Base-by-base conservation (phyloP, 2,797 vertebrate species). In the Malacoctenus gilli region DNA sequence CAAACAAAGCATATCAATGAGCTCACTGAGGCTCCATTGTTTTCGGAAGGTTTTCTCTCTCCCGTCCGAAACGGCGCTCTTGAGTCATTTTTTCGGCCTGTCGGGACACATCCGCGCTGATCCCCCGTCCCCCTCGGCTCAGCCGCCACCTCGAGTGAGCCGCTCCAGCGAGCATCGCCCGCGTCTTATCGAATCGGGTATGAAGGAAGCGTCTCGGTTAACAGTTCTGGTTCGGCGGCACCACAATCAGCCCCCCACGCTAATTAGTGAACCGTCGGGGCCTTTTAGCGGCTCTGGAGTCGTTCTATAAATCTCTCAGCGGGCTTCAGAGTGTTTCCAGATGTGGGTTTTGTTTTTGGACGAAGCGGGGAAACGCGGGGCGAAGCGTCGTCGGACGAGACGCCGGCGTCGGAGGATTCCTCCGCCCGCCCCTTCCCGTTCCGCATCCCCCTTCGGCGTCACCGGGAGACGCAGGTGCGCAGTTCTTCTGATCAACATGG, bases 81-180 rank as follows among this genome's bases (percentile, higher is more conserved):
- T 83, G 79, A 87, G 61, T 86, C 82, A 85, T 50, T 65, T 46
- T 35, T 63, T 28, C 9, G n/a, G 21, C 54, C 77, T 70, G 80
- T 85, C 78, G 54, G 16, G 52, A 35, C 43, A 49, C 51, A 65
- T 79, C 59, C 60, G 46, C 25, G 3, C 46, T 55, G 65, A 72
- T 71, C 32, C 50, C 28, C 10, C 15, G 40, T 53, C 48, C 34
- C 52, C 21, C n/a, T n/a, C 58, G 59, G 61, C 58, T 34, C 12
- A 25, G 64, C 50, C 72, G 72, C 58, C 41, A 19, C 52, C 64
- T 40, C 11, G 36, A 59, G 48, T 11, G 11, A 49, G 9, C 34
- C 49, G 64, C 23, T 48, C 0, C 32, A 59, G 38, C 46, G 50
- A 47, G 72, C 54, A 28, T 2, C 3, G 9, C 19, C 31, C 58